phyloP scores from a whole-genome alignment of 2,113 vertebrate species.

The Aleadryas rufinucha region DNA sequence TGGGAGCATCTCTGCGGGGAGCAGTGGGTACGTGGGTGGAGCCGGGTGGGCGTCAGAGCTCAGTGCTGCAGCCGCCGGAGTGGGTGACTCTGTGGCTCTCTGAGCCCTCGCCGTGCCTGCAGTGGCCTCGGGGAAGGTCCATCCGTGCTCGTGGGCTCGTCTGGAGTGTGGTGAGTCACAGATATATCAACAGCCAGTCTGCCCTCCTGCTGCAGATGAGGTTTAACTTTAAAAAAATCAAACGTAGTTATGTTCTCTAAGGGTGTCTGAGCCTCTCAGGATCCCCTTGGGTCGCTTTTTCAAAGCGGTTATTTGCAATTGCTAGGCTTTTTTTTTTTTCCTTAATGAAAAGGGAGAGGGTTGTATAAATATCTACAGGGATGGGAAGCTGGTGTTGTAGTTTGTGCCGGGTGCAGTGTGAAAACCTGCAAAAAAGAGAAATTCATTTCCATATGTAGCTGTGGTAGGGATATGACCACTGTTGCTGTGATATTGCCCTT shows the following conservation, averaged over 20 bases:
- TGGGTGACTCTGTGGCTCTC: background rate
- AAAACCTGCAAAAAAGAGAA: background rate
- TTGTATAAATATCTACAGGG: background rate
- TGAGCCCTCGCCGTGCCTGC: rapidly evolving
- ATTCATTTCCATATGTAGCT: background rate
- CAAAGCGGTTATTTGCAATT: background rate
- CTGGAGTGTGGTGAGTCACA: background rate
- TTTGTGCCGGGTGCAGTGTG: background rate
- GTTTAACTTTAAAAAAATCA: background rate
- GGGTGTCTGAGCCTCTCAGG: background rate
- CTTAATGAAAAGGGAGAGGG: background rate
- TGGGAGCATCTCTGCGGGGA: background rate
- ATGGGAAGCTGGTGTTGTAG: background rate
- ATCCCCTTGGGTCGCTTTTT: background rate
- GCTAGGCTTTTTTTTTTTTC: background rate
- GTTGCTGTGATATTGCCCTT: background rate
- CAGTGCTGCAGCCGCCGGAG: background rate
- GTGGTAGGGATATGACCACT: background rate
- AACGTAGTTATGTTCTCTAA: background rate
- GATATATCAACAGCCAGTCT: background rate
- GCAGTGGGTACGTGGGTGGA: no score
- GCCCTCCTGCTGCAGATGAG: background rate
- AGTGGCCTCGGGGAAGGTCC: background rate
- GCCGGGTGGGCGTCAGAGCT: rapidly evolving
- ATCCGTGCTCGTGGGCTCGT: background rate